phyloP scores from a whole-genome alignment of 2,113 vertebrate genomes.

The Bubo blakistoni region DNA sequence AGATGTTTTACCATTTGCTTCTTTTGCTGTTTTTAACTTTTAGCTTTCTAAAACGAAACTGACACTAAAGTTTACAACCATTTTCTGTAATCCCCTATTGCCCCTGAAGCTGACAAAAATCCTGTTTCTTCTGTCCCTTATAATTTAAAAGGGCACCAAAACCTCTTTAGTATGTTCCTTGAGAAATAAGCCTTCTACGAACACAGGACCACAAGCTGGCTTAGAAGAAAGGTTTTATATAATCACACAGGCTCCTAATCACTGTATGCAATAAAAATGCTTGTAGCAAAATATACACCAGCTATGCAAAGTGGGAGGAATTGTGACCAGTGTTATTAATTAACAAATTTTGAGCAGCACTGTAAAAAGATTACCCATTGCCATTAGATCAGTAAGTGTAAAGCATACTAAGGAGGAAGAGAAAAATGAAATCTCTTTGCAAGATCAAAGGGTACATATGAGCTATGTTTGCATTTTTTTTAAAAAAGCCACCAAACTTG shows the following conservation, averaged over 20 bases:
- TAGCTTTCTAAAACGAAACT: not conserved
- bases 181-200: not conserved
- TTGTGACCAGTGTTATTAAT: not conserved
- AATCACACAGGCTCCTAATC: not conserved
- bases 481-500: not conserved
- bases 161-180: not conserved
- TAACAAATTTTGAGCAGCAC: not conserved
- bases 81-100: not conserved
- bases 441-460: not conserved
- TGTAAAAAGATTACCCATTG: not conserved
- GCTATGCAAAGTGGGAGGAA: not conserved
- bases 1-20: not conserved
- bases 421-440: not conserved
- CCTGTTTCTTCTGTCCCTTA: not conserved
- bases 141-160: not conserved
- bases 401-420: not conserved
- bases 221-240: not conserved
- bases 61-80: not conserved
- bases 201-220: not conserved
- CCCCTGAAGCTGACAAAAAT: not conserved
- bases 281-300: not conserved
- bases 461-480: not conserved
- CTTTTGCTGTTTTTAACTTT: not conserved
- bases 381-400: not conserved
- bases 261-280: not conserved